Conservation (phyloP, 2,888 invertebrate species). For the Ectropis crepuscularia region DNA sequence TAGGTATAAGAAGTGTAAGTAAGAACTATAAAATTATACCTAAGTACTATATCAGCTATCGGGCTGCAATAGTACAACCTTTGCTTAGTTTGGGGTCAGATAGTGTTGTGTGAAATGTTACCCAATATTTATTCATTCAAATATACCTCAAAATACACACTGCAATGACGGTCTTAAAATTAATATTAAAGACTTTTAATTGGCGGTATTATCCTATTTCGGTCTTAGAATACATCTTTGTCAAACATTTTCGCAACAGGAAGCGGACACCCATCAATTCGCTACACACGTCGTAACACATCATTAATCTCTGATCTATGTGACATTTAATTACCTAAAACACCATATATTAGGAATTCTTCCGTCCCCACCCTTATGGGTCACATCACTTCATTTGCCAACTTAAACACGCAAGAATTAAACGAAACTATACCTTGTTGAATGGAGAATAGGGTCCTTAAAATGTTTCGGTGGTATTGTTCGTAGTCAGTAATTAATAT, state of each 20-base stretch:
- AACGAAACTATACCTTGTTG: slow-evolving; percentile 41
- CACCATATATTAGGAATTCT: slow-evolving; percentile 82
- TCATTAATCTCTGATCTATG: slow-evolving; percentile 84
- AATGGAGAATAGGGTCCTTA: slow-evolving; percentile 39
- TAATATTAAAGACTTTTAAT: too few relatives aligned
- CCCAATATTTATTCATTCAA: too few relatives aligned
- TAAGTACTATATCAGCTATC: too few relatives aligned
- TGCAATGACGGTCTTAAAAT: too few relatives aligned
- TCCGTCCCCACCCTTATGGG: slow-evolving; percentile 71
- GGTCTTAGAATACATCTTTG: slow-evolving; percentile 10
- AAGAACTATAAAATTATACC: too few relatives aligned
- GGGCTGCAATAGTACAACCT: too few relatives aligned
- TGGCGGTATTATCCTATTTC: slow-evolving; percentile 31
- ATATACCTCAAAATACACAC: too few relatives aligned
- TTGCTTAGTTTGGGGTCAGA: too few relatives aligned
- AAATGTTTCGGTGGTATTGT: slow-evolving; percentile 14
- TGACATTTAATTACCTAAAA: slow-evolving; percentile 85
- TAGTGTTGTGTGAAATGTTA: too few relatives aligned
- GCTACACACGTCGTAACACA: slow-evolving; percentile 74
- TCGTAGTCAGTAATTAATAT: slow-evolving; percentile 70
- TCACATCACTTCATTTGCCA: slow-evolving; percentile 52
- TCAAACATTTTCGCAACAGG: slow-evolving; percentile 40
- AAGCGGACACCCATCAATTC: slow-evolving; percentile 52
- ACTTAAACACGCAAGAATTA: slow-evolving; percentile 31
- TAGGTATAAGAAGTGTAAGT: too few relatives aligned